Conservation (phyloP, 2,888 invertebrate genomes). For the Cantharis lateralis region DNA sequence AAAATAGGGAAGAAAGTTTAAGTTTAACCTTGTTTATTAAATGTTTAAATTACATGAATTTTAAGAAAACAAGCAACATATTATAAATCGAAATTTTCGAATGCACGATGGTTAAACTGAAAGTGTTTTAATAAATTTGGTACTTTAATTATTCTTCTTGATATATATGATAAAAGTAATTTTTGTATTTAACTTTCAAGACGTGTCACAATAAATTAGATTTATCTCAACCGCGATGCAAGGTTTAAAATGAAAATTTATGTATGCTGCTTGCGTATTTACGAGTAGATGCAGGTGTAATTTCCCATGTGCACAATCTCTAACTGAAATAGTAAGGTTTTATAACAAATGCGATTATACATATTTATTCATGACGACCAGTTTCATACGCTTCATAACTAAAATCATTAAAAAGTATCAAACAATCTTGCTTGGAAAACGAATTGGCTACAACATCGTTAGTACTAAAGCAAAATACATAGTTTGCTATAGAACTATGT, state of each 20-base stretch:
- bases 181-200: constrained; percentile 20
- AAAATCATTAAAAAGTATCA: not conserved
- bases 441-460: not conserved
- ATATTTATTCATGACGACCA: constrained; percentile 7
- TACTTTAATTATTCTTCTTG: not conserved
- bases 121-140: not conserved
- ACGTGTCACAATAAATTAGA: constrained; percentile 38
- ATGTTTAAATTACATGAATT: no score
- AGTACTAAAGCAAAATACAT: not conserved
- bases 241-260: constrained; percentile 36
- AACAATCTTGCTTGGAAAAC: not conserved
- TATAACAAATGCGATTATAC: constrained; percentile 14
- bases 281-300: constrained; percentile 24
- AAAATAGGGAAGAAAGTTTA: no score
- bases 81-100: not conserved
- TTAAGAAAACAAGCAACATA: no score
- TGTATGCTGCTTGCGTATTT: constrained; percentile 31
- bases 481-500: not conserved
- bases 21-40: no score
- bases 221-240: constrained; percentile 35
- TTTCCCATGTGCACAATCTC: constrained; percentile 31
- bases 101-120: not conserved
- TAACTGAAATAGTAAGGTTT: constrained; percentile 13
- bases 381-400: constrained; percentile 1
- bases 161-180: not conserved